A percentile compares a stretch with the other conserved stretches of the same genome.
phyloP scores from a whole-genome alignment of 2,888 invertebrate species.

The Philhelius pedissequus region DNA sequence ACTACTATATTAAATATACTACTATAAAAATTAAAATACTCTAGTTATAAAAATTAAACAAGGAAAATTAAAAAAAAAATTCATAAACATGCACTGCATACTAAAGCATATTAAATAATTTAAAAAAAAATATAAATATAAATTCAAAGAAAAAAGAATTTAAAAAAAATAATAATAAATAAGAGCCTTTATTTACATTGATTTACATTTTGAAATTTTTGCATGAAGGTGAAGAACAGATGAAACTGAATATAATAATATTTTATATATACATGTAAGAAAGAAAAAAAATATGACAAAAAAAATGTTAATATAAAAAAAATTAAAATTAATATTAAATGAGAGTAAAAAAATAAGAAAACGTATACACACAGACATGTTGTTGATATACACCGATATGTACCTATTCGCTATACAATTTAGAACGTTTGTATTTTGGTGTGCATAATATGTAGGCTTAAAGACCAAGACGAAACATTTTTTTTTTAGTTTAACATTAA shows the following conservation, averaged over 20 bases:
- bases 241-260: slow-evolving; percentile 67
- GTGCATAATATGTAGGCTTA: slow-evolving; percentile 33
- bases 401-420: slow-evolving; percentile 68
- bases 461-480: slow-evolving; percentile 50
- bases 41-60: slow-evolving; percentile 37
- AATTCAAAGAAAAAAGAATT: slow-evolving; percentile 63
- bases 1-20: slow-evolving; percentile 48
- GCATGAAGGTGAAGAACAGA: slow-evolving; percentile 59
- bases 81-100: slow-evolving; percentile 52
- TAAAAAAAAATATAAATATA: slow-evolving; percentile 68
- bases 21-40: slow-evolving; percentile 36
- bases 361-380: slow-evolving; percentile 65
- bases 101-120: slow-evolving; percentile 53
- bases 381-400: slow-evolving; percentile 67
- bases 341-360: slow-evolving; percentile 18
- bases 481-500: slow-evolving; percentile 11
- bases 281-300: slow-evolving; percentile 14
- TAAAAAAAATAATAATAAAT: slow-evolving; percentile 71
- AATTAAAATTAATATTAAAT: slow-evolving; percentile 22
- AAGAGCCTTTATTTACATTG: slow-evolving; percentile 77
- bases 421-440: slow-evolving; percentile 61
- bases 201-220: slow-evolving; percentile 68
- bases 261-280: slow-evolving; percentile 68
- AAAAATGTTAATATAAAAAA: slow-evolving; percentile 21
- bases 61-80: slow-evolving; percentile 26